Base-by-base conservation (phyloP, 2,113 vertebrate genomes). In the Pteropus alecto region DNA sequence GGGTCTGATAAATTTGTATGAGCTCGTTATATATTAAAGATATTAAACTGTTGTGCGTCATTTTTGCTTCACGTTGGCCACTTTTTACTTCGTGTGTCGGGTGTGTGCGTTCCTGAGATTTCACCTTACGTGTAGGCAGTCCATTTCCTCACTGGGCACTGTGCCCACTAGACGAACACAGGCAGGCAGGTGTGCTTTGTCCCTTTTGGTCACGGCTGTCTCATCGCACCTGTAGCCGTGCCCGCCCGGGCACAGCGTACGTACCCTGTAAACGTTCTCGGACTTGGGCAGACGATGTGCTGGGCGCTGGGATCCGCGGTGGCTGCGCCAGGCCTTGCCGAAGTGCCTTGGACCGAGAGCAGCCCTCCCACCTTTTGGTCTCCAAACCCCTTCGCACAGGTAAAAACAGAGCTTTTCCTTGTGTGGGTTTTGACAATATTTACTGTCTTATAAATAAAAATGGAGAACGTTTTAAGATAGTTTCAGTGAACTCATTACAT, bases 11-110 rank as follows among this genome's bases (percentile, higher is more conserved):
- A 13, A 4, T 93, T 74, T 92, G 89, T 95, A 54, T 35, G 54
- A 95, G 83, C 65, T 84, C 4, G 1, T 56, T 89, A 5, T 68
- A 7, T 22, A 97, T 96, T 97, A 98, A 98, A 97, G 76, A 77
- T 35, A 38, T 16, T 94, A 92, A 95, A 76, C 87, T 43, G 54
- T 35, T 4, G 26, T 65, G 90, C 54, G 83, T 77, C 14, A 0
- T 24, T 0, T 15, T 26, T 7, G 24, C 71, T 11, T 28, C 54
- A 5, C 0, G 14, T 77, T 7, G 73, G 41, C 8, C 2, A 13
- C 70, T 2, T 65, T 46, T 81, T n/a, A 0, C 35, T 30, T 41
- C 1, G 51, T 24, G 43, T 9, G 43, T 15, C 51, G 51, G 51
- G 51, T 41, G 54, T 41, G 38, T 48, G 48, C 24, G 6, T 15